A percentile compares a stretch with the other conserved stretches of the same genome.
These are phyloP conservation scores for Orycteropus afer DNA, from an alignment of 2,113 vertebrate genomes.

Conservation along the genomic window DNA sequence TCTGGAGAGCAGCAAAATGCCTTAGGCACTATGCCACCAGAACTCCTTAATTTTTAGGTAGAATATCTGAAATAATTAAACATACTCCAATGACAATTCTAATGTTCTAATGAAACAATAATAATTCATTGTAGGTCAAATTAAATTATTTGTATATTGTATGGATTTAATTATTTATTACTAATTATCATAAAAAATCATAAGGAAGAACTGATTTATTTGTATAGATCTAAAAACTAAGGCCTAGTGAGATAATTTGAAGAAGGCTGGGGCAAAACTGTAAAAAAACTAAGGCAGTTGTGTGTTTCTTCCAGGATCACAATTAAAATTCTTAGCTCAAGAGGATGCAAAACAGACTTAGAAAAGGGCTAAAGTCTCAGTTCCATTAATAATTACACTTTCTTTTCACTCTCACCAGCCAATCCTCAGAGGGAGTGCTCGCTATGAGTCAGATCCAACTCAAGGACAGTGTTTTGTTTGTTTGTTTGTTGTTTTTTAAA, in stretches of 20 bases:
- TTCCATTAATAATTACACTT: neutral
- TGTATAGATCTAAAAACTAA: neutral
- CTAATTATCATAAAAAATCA: neutral
- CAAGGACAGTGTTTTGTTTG: too few species aligned
- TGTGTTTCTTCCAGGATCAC: neutral
- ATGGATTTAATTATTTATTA: neutral
- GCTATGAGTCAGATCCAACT: too few species aligned
- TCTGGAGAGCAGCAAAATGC: too few species aligned
- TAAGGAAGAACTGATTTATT: neutral
- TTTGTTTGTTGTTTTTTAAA: too few species aligned
- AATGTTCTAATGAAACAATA: neutral
- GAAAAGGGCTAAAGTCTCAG: neutral
- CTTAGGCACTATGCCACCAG: too few species aligned
- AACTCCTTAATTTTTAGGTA: too few species aligned
- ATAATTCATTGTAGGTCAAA: neutral
- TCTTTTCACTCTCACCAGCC: too few species aligned
- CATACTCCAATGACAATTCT: neutral
- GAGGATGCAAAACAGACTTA: neutral
- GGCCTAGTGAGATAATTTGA: neutral
- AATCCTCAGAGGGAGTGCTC: too few species aligned
- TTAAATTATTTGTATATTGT: neutral
- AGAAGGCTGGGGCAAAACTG: neutral
- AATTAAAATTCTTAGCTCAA: slow-evolving; percentile 8
- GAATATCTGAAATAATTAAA: neutral
- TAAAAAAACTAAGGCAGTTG: neutral